Evolutionary conservation across 2,113 vertebrate species (phyloP).

Genomic region (Numenius arquata): DNA sequence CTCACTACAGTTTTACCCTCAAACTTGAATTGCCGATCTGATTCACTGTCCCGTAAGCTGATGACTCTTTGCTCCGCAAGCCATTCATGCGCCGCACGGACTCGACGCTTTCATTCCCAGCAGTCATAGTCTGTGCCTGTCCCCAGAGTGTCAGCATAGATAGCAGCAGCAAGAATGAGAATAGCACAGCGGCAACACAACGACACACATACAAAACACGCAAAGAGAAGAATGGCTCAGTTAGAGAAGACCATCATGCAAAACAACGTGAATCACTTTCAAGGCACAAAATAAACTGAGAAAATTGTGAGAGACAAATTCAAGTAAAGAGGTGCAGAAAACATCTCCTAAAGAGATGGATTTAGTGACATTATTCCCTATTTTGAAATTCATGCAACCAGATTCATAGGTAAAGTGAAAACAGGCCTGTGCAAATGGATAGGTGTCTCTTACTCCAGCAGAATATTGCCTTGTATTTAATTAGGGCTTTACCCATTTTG

Average conservation of each 20-base stretch:
- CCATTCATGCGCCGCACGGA: conserved; percentile 65
- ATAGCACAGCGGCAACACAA: not conserved
- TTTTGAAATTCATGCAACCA: not conserved
- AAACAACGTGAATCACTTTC: not conserved
- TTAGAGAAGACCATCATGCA: conserved; percentile 49
- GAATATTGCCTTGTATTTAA: not conserved
- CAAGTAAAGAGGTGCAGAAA: not conserved
- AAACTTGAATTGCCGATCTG: conserved; percentile 70
- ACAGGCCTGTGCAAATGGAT: not conserved
- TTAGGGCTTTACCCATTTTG: not conserved
- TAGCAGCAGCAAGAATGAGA: conserved; percentile 61
- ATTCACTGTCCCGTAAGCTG: conserved; percentile 69
- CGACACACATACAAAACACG: conserved; percentile 14
- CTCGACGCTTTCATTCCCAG: conserved; percentile 64
- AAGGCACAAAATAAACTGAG: conserved; percentile 19
- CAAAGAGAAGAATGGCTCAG: conserved; percentile 60
- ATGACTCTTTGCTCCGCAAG: conserved; percentile 67
- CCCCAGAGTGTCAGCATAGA: conserved; percentile 69
- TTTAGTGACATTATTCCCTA: not conserved
- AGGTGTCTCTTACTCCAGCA: not conserved
- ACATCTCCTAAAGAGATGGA: not conserved
- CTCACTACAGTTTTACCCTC: conserved; percentile 65
- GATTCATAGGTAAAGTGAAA: not conserved
- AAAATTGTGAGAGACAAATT: not conserved
- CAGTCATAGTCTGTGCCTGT: conserved; percentile 64